phyloP scores from a whole-genome alignment of 2,797 vertebrate genomes.

The Ceryle rudis region DNA sequence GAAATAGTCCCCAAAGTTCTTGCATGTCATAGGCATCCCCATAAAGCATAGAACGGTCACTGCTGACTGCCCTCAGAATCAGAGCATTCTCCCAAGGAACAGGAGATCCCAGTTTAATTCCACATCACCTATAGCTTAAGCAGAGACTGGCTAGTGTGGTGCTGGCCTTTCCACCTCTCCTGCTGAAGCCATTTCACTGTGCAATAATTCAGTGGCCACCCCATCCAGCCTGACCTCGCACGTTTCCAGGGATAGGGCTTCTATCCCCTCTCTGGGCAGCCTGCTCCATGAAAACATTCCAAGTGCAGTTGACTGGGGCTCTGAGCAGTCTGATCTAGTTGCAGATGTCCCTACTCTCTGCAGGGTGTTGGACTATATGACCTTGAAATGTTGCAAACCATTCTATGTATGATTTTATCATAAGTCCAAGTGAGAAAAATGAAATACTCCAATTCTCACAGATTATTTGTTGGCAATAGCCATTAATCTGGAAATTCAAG shows the following conservation, averaged over 20 bases:
- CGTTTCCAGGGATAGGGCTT: too few species aligned
- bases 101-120: background rate
- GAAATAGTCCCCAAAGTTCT: background rate
- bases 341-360: background rate
- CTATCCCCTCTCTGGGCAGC: too few species aligned
- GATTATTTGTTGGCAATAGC: background rate
- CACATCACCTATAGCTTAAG: background rate
- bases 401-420: background rate
- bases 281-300: background rate
- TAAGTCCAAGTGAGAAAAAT: background rate
- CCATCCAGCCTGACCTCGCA: too few species aligned
- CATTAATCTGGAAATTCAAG: background rate
- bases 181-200: background rate
- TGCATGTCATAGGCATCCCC: background rate
- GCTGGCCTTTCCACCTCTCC: constrained; percentile 27
- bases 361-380: background rate
- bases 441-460: background rate
- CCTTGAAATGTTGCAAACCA: background rate
- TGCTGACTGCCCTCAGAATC: background rate
- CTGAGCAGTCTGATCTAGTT: background rate
- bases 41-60: background rate
- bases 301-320: background rate
- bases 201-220: background rate
- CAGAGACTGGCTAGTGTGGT: background rate
- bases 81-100: background rate